These are phyloP conservation scores for Crenichthys baileyi DNA, from an alignment of 2,797 vertebrate genomes.

Conservation along the genomic window DNA sequence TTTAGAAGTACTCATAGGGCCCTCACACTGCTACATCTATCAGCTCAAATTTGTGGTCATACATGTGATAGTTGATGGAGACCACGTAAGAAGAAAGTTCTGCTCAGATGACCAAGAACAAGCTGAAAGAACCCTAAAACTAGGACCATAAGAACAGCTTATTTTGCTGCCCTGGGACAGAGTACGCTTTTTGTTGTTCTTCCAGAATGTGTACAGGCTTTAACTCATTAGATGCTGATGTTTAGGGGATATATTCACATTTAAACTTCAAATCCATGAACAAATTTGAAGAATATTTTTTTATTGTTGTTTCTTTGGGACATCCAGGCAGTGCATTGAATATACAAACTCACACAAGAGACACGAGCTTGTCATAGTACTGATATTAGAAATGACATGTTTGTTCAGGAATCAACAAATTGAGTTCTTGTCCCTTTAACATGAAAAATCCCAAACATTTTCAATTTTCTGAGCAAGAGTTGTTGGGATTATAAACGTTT, in stretches of 20 bases:
- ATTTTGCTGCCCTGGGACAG: not conserved
- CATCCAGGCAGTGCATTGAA: not conserved
- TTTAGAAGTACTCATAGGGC: not conserved
- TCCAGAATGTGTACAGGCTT: not conserved
- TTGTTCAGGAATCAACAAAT: slow-evolving; percentile 7
- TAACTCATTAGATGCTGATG: not conserved
- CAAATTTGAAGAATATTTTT: not conserved
- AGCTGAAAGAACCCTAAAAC: not conserved
- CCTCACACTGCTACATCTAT: not conserved
- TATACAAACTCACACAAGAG: not conserved
- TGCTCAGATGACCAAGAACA: not conserved
- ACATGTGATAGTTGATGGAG: not conserved
- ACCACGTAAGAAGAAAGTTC: not conserved
- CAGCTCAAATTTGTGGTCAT: not conserved
- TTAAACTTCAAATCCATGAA: not conserved
- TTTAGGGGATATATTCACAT: not conserved
- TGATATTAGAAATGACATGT: not conserved
- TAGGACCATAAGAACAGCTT: not conserved
- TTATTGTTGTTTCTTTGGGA: not conserved
- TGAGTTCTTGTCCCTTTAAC: slow-evolving; percentile 5
- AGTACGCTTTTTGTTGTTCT: not conserved
- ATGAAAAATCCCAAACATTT: slow-evolving; percentile 19
- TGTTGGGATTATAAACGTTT: slow-evolving; percentile 30
- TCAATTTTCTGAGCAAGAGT: slow-evolving; percentile 16
- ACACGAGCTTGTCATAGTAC: not conserved